A percentile compares a stretch with the other conserved stretches of the same genome.
Conservation (phyloP, 1,140 invertebrate genomes). For the Achatina immaculata region DNA sequence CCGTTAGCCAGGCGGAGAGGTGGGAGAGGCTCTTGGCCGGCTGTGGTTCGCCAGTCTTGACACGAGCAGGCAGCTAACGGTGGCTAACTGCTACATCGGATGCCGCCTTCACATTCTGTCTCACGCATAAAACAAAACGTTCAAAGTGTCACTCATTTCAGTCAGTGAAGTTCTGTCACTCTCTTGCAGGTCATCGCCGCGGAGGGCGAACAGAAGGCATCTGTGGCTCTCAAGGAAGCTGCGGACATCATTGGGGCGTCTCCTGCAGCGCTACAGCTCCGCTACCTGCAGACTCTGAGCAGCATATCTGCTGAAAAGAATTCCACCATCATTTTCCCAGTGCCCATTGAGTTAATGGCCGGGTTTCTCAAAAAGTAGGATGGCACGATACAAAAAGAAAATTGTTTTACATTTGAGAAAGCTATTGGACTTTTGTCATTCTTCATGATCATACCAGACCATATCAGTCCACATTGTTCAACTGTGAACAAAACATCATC, state of each 20-base stretch:
- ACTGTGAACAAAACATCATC: too few species aligned
- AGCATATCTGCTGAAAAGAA: slow-evolving; percentile 98
- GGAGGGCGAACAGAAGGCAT: slow-evolving; percentile 76
- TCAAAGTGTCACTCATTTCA: background rate
- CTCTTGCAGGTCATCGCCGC: slow-evolving; percentile 69
- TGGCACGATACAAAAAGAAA: background rate
- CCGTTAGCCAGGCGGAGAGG: too few species aligned
- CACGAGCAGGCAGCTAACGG: too few species aligned
- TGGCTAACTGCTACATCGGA: too few species aligned
- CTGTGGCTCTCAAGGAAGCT: slow-evolving; percentile 88
- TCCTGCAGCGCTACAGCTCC: slow-evolving; percentile 87
- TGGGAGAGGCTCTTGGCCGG: too few species aligned
- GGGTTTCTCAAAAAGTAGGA: slow-evolving; percentile 44
- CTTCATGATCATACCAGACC: too few species aligned
- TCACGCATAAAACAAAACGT: too few species aligned
- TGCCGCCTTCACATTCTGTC: too few species aligned
- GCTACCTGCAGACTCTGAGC: slow-evolving; percentile 77
- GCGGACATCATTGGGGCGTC: slow-evolving; percentile 89
- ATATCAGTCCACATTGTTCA: too few species aligned
- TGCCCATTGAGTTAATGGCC: slow-evolving; percentile 90
- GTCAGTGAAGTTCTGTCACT: background rate
- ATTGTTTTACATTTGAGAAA: background rate
- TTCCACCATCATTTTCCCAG: slow-evolving; percentile 94
- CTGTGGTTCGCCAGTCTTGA: too few species aligned
- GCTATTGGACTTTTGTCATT: too few species aligned